Base-by-base conservation (phyloP, 2,888 invertebrate genomes). In the Nomada fabriciana region DNA sequence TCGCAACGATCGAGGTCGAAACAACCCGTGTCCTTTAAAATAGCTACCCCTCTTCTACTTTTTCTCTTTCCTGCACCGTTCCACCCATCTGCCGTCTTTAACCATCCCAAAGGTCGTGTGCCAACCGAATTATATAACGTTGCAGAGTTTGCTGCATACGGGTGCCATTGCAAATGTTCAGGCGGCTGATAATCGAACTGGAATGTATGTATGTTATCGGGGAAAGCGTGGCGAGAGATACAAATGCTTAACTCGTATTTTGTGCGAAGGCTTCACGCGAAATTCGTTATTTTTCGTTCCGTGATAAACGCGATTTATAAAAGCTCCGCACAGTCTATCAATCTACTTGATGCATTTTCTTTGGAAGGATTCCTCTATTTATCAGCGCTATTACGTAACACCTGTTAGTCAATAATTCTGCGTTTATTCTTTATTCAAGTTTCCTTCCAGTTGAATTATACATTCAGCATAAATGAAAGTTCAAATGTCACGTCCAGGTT, bases 331-430 rank as follows among this genome's bases (percentile, higher is more conserved):
- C 65, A 57, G 25, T 53, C 68, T 23, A 77, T 76, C 65, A 74
- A 79, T 81, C 60, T 72, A 18, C 50, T 68, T 55, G 65, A 63
- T n/a, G n/a, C 23, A 23, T 71, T 18, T 57, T 29, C 61, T 57
- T 69, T 63, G 2, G 36, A 52, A 61, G 77, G 77, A 74, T 82
- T 78, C 57, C 23, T 53, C 61, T 13, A 47, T 47, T 47, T 69
- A 67, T 78, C 68, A 76, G 20, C 9, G 42, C 36, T n/a, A 23
- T 86, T 86, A 86, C 65, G 63, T 63, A 84, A 86, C 20, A 67
- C 57, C 59, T 50, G 63, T 47, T 60, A 67, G 25, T 36, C 69
- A 23, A 76, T 71, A 73, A 70, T 42, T 42, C 47, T 43, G 23
- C 15, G 52, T 70, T 55, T 50, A n/a, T 57, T 57, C 65, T 50